A percentile compares a stretch with the other conserved stretches of the same genome.
phyloP scores from a whole-genome alignment of 2,113 vertebrate genomes.

The Podarcis muralis region DNA sequence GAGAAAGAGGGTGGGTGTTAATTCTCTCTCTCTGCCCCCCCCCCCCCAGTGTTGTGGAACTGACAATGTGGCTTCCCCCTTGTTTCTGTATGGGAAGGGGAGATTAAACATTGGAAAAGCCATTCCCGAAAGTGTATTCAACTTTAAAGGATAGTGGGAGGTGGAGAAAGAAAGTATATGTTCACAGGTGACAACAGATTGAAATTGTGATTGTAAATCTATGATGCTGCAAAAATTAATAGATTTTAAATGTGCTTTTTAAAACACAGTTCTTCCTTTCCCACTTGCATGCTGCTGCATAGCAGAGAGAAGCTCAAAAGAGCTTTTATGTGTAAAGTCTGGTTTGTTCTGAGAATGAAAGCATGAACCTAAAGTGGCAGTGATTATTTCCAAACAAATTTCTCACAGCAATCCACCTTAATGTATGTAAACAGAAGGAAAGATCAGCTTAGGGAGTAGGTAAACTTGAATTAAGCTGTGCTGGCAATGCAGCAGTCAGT shows the following conservation, averaged over 20 bases:
- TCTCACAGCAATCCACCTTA: constrained; percentile 20
- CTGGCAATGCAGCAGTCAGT: constrained; percentile 48
- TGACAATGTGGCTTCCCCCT: neutral
- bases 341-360: neutral
- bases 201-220: neutral
- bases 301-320: neutral
- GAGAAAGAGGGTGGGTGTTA: neutral
- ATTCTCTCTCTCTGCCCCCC: neutral
- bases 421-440: constrained; percentile 30
- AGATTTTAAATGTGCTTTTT: neutral
- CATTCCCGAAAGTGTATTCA: neutral
- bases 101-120: neutral
- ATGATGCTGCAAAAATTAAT: too few species aligned
- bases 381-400: constrained; percentile 15
- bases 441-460: constrained; percentile 23
- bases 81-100: neutral
- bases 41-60: neutral
- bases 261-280: neutral
- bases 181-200: neutral
- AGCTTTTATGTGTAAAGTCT: neutral
- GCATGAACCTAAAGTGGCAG: neutral
- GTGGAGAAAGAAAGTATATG: neutral
- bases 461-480: constrained; percentile 39
- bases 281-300: neutral
- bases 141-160: neutral